Evolutionary conservation across 2,797 vertebrate species (phyloP), one percentile per base, ranked within the genome.

Genomic region (Falco cherrug): DNA sequence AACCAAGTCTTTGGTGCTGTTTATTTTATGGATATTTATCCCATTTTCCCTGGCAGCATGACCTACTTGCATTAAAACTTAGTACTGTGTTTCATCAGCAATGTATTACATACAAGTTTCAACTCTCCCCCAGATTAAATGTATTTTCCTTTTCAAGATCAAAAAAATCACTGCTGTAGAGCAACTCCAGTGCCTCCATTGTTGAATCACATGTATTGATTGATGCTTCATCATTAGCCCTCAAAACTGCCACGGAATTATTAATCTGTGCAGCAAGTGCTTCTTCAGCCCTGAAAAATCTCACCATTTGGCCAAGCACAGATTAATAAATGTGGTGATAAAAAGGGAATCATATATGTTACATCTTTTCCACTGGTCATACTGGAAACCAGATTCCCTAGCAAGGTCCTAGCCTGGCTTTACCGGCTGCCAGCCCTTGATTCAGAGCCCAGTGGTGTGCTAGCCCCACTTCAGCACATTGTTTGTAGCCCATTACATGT

Each of bases 1-100:
- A 69, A 17, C 9, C 48, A 69, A 73, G 39, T 31, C 16, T 48
- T 63, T 56, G 26, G 26, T 24, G 35, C 6, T 76, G 12, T 50
- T 84, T 90, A 37, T 88, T 93, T 84, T 63, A 50, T 15, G 28
- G 26, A 5, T 63, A 21, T 80, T 82, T 94, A 82, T 79, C 37
- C 45, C 24, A 28, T 85, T 85, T 54, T 60, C 37, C 21, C 24
- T 91, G 8, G 3, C 41, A 68, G 24, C 7, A 11, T 67, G 67
- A 70, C 63, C 47, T 75, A 60, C 45, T 92, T 80, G 9, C 48
- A 79, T 61, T 81, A 69, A 79, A 76, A 89, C 9, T 70, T 70
- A 60, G 29, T 74, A 48, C 6, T n/a, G 43, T 84, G 31, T 78
- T 87, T 83, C 33, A 59, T 76, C 51, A 33, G 8, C 39, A 63